These are phyloP conservation scores for Drosophila percnosoma DNA, from an alignment of 2,888 invertebrate genomes.

Conservation along the genomic window DNA sequence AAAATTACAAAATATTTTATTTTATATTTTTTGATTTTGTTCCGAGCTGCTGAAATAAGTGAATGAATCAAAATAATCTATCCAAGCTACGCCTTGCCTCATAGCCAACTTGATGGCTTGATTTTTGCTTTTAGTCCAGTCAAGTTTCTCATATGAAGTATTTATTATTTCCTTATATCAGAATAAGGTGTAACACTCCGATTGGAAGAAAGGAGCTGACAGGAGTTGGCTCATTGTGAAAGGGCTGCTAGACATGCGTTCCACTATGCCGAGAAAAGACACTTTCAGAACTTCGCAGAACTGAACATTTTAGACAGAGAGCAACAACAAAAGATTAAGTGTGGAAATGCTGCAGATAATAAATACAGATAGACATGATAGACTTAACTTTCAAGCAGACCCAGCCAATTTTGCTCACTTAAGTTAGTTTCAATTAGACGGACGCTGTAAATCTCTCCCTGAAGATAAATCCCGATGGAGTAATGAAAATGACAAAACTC, in stretches of 20 bases:
- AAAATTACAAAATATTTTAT: constrained; percentile 1
- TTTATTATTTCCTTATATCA: neutral
- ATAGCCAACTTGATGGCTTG: neutral
- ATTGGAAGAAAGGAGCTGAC: neutral
- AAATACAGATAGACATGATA: neutral
- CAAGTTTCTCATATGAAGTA: neutral
- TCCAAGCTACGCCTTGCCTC: neutral
- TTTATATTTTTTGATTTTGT: constrained; percentile 42
- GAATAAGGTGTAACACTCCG: neutral
- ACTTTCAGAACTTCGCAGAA: neutral
- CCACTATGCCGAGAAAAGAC: neutral
- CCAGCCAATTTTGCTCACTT: neutral
- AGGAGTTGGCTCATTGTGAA: neutral
- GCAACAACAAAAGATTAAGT: neutral
- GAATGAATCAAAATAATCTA: neutral
- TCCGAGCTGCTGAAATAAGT: constrained; percentile 41
- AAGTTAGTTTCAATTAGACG: neutral
- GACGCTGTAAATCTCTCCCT: neutral
- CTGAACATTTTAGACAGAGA: neutral
- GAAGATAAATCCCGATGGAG: neutral
- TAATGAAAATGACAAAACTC: neutral
- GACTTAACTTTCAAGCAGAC: neutral
- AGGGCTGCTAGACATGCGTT: neutral
- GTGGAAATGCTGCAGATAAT: neutral
- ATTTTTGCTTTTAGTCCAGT: neutral